phyloP scores from a whole-genome alignment of 2,113 vertebrate genomes.

The Cephalopholis sonnerati region DNA sequence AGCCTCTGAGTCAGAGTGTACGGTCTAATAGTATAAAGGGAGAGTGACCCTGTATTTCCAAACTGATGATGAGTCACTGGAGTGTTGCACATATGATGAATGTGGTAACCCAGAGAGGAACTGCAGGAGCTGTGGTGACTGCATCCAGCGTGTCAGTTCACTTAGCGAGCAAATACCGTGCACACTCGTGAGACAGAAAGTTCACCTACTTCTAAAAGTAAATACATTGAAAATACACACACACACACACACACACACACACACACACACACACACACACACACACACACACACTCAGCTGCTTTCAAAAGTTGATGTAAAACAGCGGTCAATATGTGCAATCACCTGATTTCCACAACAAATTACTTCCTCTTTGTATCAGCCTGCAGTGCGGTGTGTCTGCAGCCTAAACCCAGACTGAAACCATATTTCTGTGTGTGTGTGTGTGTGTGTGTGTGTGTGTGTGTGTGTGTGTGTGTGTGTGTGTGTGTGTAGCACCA shows the following conservation, averaged over 20 bases:
- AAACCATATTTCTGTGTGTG: not conserved
- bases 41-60: slow-evolving; percentile 32
- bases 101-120: slow-evolving; percentile 1
- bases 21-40: not conserved
- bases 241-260: no score
- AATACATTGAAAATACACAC: not conserved
- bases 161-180: not conserved
- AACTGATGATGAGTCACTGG: slow-evolving; percentile 56
- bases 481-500: slow-evolving; percentile 2
- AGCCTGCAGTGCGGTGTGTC: not conserved
- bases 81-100: slow-evolving; percentile 27
- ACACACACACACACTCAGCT: no score
- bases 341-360: no score
- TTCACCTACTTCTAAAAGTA: not conserved
- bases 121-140: not conserved
- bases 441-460: slow-evolving; percentile 12
- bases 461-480: slow-evolving; percentile 14
- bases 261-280: no score
- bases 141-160: not conserved
- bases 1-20: slow-evolving; percentile 45
- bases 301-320: no score
- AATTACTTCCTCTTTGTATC: no score
- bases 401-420: not conserved
- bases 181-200: not conserved
- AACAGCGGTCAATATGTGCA: no score